Evolutionary conservation across 35 echinoderm and acorn worm genomes (phyloP), one percentile per base, ranked within the genome.

Genomic region (Apostichopus californicus): DNA sequence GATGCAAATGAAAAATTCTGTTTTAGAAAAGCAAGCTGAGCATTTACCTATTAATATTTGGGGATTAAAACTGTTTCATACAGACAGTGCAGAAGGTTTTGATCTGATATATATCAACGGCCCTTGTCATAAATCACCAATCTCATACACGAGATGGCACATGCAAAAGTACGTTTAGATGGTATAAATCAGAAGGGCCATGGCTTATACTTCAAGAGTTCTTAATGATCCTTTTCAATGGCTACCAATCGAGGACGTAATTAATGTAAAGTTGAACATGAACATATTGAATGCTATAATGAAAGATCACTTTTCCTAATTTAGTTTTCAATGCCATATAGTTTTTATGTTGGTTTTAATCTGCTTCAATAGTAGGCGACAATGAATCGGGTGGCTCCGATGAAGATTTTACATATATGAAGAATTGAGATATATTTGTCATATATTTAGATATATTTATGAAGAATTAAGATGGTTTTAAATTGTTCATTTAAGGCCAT

Each of bases 101-200:
- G 13, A 87, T 11, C 63, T 60, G 10, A 87, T 87, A 55, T 87
- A 14, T 63, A 87, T 87, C 10, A 23, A 18, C 10, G 10, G 10
- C 11, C 85, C 61, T 26, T 8, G 5, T 15, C 85, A 28, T 28
- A 28, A 28, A 28, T 28, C 26, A 28, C 26, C 26, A 28, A 87
- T 11, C 9, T 9, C 12, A 57, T 87, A 23, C 34, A 68, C 1
- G 24, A 77, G 68, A 90, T 77, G 88, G 77, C 73, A 21, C 66
- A 90, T 46, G 88, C 88, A 34, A 90, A 90, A 90, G 54, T 77
- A 34, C 7, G 7, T 26, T 24, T 55, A 10, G 88, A 54, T 34
- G 34, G 20, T 4, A 56, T 77, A 5, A 5, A 17, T 12, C 1
- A 6, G 20, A 9, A 5, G 15, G 28, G 1, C 17, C 88, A 77